phyloP scores from a whole-genome alignment of 2,113 vertebrate genomes.

The Trematomus loennbergii region DNA sequence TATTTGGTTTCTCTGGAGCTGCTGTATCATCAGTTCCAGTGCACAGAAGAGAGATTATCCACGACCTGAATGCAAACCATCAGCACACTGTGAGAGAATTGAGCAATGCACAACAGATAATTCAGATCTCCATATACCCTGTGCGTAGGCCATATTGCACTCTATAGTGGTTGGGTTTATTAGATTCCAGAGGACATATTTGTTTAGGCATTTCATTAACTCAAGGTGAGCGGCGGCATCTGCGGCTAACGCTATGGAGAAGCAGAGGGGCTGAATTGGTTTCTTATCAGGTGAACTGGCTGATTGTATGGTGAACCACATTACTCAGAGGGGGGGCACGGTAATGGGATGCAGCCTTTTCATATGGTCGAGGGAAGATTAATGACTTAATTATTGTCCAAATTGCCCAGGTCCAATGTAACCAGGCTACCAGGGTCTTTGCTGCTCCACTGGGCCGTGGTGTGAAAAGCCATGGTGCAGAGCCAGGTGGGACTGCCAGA shows the following conservation, averaged over 20 bases:
- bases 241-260: constrained; percentile 57
- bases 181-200: constrained; percentile 73
- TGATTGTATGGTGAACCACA: constrained; percentile 67
- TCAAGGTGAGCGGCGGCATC: constrained; percentile 72
- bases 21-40: constrained; percentile 30
- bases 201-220: constrained; percentile 78
- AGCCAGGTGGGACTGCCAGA: constrained; percentile 61
- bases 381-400: constrained; percentile 85
- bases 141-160: constrained; percentile 26
- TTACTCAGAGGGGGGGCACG: constrained; percentile 52
- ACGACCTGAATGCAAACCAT: constrained; percentile 39
- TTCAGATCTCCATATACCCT: constrained; percentile 21
- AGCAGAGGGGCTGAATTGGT: constrained; percentile 63
- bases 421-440: constrained; percentile 58
- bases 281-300: constrained; percentile 73
- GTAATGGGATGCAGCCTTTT: constrained; percentile 69
- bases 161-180: constrained; percentile 37
- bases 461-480: constrained; percentile 66
- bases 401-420: constrained; percentile 73
- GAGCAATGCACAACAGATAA: constrained; percentile 37
- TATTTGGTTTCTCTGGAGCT: constrained; percentile 13
- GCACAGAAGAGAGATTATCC: constrained; percentile 30
- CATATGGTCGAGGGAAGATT: constrained; percentile 76
- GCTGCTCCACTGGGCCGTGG: constrained; percentile 60
- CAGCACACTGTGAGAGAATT: constrained; percentile 19